phyloP scores from a whole-genome alignment of 2,888 invertebrate species.

The Temnothorax ravouxi region DNA sequence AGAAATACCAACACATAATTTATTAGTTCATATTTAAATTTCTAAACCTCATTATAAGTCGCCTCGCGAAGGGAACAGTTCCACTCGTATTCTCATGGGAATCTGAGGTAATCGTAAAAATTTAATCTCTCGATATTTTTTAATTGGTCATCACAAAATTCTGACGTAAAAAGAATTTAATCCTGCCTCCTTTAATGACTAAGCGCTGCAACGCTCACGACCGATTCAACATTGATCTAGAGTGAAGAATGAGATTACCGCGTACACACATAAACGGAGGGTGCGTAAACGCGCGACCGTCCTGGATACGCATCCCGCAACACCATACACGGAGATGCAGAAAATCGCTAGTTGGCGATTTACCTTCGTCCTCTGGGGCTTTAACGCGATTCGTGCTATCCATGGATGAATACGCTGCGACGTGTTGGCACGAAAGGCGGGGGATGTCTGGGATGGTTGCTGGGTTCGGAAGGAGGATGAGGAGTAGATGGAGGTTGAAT shows the following conservation, averaged over 20 bases:
- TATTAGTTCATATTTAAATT: constrained; percentile 3
- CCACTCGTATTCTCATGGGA: not conserved
- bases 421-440: constrained; percentile 68
- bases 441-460: constrained; percentile 69
- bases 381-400: constrained; percentile 68
- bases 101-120: not conserved
- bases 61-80: not conserved
- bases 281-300: not conserved
- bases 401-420: constrained; percentile 69
- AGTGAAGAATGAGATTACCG: not conserved
- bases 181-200: not conserved
- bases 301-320: constrained; percentile 19
- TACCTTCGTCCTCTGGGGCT: constrained; percentile 64
- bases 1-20: not conserved
- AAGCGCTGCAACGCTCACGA: not conserved
- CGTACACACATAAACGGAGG: not conserved
- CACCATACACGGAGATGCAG: constrained; percentile 24
- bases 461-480: constrained; percentile 79
- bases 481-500: constrained; percentile 83
- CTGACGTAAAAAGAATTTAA: constrained; percentile 1
- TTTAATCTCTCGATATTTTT: not conserved
- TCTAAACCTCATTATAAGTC: not conserved
- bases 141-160: not conserved
- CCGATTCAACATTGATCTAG: not conserved
- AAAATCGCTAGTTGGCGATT: constrained; percentile 67